Evolutionary conservation across 92 coral and sea anemone species (phyloP), one percentile per base, ranked within the genome.

Genomic region (Phenganax stokvisi): DNA sequence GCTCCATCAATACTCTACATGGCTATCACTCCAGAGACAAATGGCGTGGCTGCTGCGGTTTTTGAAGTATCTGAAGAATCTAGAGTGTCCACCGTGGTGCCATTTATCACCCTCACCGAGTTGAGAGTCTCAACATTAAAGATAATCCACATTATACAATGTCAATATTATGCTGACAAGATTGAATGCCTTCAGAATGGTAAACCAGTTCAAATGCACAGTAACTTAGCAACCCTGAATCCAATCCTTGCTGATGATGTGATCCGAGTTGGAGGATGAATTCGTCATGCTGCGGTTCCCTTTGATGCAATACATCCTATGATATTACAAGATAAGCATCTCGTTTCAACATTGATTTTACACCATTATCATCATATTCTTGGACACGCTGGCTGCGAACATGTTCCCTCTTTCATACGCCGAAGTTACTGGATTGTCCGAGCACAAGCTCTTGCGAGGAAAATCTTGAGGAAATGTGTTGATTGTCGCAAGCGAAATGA

Each of bases 1-100:
- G 37, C 77, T 62, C 58, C 71, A 72, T 15, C 81, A 29, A 81
- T 82, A 75, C 52, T 85, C 89, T 2, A 85, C 91, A 1, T 86
- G 89, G 91, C 81, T 85, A 31, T 77, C 56, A 20, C 77, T 88
- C 17, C 88, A 83, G 72, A 84, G 84, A 71, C 84, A 70, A 3
- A 73, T 89, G 82, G 84, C 92, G 28, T 89, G 89, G 85, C 75
- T 84, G 51, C 28, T 84, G 74, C 88, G 88, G 2, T 81, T 89
- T 64, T 75, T 89, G 64, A 70, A 89, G 67, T 17, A 72, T 72
- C 77, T 72, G 51, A 72, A 72, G 77, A 72, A 72, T 55, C 77
- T 52, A 55, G 30, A 3, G 3, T 5, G 25, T 44, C 77, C 58
- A 72, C 31, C 6, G 8, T 72, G 12, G 12, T 52, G 17, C 77